Base-by-base conservation (phyloP, 2,797 vertebrate species). In the Malacoraja senta region DNA sequence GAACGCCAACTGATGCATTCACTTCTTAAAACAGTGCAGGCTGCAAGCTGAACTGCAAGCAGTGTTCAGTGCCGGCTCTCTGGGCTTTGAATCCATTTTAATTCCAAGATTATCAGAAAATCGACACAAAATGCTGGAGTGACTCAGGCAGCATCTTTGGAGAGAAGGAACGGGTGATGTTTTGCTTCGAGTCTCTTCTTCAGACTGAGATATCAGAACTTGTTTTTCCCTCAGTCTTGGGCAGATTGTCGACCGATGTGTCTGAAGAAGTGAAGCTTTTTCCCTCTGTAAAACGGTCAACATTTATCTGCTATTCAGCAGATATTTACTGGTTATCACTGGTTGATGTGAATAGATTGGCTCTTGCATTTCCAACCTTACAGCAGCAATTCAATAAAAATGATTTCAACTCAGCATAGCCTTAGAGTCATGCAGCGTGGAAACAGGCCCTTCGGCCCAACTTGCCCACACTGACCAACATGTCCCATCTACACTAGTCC, bases 21-120 rank as follows among this genome's bases (percentile, higher is more conserved):
- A 74, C 38, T 72, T 92, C 71, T 92, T 76, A 53, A 92, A 92
- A 92, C 76, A 92, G 90, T 71, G 21, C 3, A 29, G 21, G 58
- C 15, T 1, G 21, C 24, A 7, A 26, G 24, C 88, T 44, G 63
- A 74, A 68, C 32, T 44, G 88, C 68, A n/a, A n/a, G n/a, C n/a
- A 58, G 71, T 29, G 12, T 35, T 26, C 1, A 1, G 1, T 2
- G 38, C n/a, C 26, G 68, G 19, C 35, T 8, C 65, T 53, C 44
- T 92, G 12, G 44, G 38, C 15, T 44, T 8, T 76, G 44, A 92
- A 76, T n/a, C 8, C 38, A 53, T 9, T 17, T 92, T 38, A 9
- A 15, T 35, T 63, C 61, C 63, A 35, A 35, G 44, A 53, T 53
- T 53, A 53, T 53, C 44, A 53, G 44, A 53, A 53, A 53, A 53